Percentiles rank a stretch among this genome's conserved stretches.
These are phyloP conservation scores for Calcarius ornatus DNA, from an alignment of 2,113 vertebrate genomes.

Conservation along the genomic window DNA sequence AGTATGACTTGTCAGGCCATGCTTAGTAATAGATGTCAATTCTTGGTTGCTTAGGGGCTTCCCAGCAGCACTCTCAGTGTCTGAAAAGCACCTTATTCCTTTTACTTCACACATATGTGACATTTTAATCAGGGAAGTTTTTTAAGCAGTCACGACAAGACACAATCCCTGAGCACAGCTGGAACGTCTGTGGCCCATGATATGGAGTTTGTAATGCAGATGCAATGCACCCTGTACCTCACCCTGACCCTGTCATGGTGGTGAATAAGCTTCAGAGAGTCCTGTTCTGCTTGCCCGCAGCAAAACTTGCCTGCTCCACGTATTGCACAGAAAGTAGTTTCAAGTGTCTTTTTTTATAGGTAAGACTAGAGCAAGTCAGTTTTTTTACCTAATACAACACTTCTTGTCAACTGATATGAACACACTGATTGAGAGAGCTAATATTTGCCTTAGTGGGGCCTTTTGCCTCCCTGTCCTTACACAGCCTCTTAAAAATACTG, in stretches of 20 bases:
- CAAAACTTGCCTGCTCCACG: not conserved
- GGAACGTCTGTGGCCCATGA: not conserved
- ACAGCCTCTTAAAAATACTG: not conserved
- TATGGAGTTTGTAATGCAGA: rapidly evolving
- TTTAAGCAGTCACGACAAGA: rapidly evolving
- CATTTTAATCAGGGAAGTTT: not conserved
- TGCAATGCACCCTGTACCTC: not conserved
- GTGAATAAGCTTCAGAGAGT: not conserved
- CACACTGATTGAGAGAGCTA: not conserved
- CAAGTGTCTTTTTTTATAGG: not conserved
- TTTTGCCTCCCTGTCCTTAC: not conserved
- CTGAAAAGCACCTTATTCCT: not conserved
- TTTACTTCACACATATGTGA: not conserved
- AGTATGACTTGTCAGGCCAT: not conserved
- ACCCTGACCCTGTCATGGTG: rapidly evolving
- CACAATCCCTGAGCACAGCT: not conserved
- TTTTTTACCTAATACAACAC: not conserved
- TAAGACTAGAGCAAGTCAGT: rapidly evolving
- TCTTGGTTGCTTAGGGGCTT: not conserved
- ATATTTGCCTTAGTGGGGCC: not conserved
- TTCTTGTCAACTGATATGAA: not conserved
- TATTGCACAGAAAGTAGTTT: not conserved
- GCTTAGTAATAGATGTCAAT: not conserved
- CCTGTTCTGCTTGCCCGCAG: not conserved
- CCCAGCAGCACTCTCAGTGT: not conserved